These are phyloP conservation scores for Anolis carolinensis DNA, from an alignment of 2,113 vertebrate species.

Conservation along the genomic window DNA sequence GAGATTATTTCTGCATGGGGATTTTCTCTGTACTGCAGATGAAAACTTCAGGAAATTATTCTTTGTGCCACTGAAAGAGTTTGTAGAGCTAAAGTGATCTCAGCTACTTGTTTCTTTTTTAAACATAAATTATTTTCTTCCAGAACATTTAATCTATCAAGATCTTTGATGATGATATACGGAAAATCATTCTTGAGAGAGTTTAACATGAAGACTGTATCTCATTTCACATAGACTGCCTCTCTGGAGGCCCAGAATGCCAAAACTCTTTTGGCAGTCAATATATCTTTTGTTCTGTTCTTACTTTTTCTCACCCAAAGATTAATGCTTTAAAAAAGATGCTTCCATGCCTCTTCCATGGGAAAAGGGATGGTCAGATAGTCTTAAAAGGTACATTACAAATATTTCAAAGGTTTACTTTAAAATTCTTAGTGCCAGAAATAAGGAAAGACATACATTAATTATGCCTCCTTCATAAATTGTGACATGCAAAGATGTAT, in stretches of 20 bases:
- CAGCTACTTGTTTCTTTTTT: not conserved
- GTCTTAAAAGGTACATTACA: no score
- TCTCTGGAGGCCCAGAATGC: constrained; percentile 9
- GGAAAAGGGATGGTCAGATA: no score
- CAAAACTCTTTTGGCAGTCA: not conserved
- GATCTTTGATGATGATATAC: constrained; percentile 34
- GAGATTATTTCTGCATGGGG: constrained; percentile 3
- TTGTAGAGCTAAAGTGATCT: constrained; percentile 39
- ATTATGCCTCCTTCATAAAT: no score
- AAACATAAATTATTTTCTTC: not conserved
- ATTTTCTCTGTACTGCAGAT: constrained; percentile 4
- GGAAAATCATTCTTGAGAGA: constrained; percentile 40
- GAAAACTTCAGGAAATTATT: constrained; percentile 50
- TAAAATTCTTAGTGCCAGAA: no score
- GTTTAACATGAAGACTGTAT: constrained; percentile 14
- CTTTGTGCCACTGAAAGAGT: constrained; percentile 16
- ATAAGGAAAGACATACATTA: no score
- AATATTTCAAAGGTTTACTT: no score
- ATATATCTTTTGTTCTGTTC: not conserved
- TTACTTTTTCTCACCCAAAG: not conserved
- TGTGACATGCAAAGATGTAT: no score
- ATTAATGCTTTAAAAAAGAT: not conserved
- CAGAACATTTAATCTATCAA: constrained; percentile 41
- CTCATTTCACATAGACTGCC: constrained; percentile 7
- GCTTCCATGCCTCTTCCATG: not conserved